Conservation (phyloP, 2,113 vertebrate genomes). For the Sinosuthora webbiana region DNA sequence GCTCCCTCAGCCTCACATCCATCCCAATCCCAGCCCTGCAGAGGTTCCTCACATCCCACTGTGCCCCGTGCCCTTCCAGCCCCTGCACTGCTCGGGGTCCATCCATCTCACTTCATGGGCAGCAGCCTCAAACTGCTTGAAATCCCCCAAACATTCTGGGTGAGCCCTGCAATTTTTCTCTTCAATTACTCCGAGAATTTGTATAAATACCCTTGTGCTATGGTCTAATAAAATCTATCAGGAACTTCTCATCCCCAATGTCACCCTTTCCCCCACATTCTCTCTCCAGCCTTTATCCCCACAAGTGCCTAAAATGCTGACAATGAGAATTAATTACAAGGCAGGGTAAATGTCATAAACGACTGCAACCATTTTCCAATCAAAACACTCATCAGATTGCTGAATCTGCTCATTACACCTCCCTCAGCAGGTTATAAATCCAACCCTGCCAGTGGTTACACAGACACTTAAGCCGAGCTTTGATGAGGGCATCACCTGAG, state of each 20-base stretch:
- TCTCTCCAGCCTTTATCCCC: background rate
- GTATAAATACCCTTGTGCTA: background rate
- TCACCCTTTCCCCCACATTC: background rate
- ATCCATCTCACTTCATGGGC: accelerated
- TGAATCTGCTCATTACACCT: background rate
- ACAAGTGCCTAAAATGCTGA: background rate
- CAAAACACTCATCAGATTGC: background rate
- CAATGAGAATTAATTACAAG: background rate
- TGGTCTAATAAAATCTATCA: background rate
- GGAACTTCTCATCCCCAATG: background rate
- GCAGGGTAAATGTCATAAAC: background rate
- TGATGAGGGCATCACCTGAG: background rate
- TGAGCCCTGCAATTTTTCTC: background rate
- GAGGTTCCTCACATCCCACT: accelerated
- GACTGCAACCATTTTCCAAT: background rate
- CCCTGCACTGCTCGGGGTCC: background rate
- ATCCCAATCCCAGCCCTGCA: background rate
- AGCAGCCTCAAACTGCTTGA: background rate
- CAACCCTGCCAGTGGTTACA: background rate
- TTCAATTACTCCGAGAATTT: background rate
- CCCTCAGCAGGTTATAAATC: background rate
- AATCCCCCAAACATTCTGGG: background rate
- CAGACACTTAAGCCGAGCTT: background rate
- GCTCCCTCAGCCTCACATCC: background rate
- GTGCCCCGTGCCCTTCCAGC: background rate